Conservation (phyloP, 2,797 vertebrate genomes). For the Crenuchus spilurus region DNA sequence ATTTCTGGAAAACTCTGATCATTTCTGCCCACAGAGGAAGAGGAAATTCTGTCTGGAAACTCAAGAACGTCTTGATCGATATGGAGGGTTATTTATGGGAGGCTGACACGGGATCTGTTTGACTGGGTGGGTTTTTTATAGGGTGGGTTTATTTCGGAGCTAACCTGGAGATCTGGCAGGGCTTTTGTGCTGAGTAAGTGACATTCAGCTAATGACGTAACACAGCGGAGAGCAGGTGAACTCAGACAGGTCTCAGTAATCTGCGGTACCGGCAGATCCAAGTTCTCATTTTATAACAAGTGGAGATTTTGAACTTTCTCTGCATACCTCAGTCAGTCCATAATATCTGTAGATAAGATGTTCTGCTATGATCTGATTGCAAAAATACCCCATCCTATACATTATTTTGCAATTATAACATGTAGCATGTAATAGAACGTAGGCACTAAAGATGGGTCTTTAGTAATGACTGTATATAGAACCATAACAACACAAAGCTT, state of each 20-base stretch:
- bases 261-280: too few species aligned
- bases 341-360: too few species aligned
- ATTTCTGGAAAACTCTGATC: conserved; percentile 60
- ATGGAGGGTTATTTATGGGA: conserved; percentile 70
- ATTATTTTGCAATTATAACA: too few species aligned
- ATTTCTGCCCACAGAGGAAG: conserved; percentile 47
- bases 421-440: too few species aligned
- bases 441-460: too few species aligned
- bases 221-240: neutral
- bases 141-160: conserved; percentile 48
- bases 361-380: too few species aligned
- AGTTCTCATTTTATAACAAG: too few species aligned
- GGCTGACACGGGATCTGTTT: conserved; percentile 56
- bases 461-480: too few species aligned
- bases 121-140: conserved; percentile 57
- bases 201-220: conserved; percentile 40
- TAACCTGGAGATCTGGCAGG: conserved; percentile 46
- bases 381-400: too few species aligned
- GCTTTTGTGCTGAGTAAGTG: conserved; percentile 52
- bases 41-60: conserved; percentile 66
- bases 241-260: too few species aligned
- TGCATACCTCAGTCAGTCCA: too few species aligned
- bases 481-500: too few species aligned
- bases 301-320: conserved; percentile 10
- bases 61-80: conserved; percentile 69